A percentile compares a stretch with the other conserved stretches of the same genome.
Evolutionary conservation across 1,140 invertebrate genomes (phyloP).

Genomic region (Atta colombica): DNA sequence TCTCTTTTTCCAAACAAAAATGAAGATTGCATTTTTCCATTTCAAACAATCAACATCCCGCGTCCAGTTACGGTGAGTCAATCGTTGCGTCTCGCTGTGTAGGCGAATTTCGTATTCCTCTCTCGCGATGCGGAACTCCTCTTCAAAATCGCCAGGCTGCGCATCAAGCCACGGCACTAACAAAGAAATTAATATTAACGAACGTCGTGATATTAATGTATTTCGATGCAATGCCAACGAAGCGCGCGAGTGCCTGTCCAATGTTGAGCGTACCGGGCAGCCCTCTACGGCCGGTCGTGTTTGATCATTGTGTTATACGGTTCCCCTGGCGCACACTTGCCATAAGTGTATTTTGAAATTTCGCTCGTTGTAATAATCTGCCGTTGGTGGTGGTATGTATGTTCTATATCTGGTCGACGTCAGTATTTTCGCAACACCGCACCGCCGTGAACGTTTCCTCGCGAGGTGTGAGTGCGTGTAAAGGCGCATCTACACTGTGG

Average conservation of each 20-base stretch:
- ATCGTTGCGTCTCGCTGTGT: slow-evolving; percentile 22
- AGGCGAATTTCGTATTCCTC: slow-evolving; percentile 24
- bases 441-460: slow-evolving; percentile 59
- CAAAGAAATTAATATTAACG: slow-evolving; percentile 61
- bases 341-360: slow-evolving; percentile 85
- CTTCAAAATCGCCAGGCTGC: slow-evolving; percentile 36
- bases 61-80: slow-evolving; percentile 4
- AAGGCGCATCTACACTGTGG: slow-evolving; percentile 43
- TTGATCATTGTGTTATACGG: slow-evolving; percentile 84
- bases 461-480: slow-evolving; percentile 67
- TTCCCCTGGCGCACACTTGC: slow-evolving; percentile 81
- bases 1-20: slow-evolving; percentile 27
- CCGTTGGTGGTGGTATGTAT: slow-evolving; percentile 72
- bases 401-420: slow-evolving; percentile 56
- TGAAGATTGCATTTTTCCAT: slow-evolving; percentile 21
- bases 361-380: slow-evolving; percentile 83
- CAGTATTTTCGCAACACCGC: slow-evolving; percentile 75
- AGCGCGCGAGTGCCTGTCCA: slow-evolving; percentile 47
- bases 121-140: slow-evolving; percentile 15
- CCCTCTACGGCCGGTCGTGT: slow-evolving; percentile 75
- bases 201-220: slow-evolving; percentile 68
- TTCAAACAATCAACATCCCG: slow-evolving; percentile 23
- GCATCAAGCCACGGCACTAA: slow-evolving; percentile 47
- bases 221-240: slow-evolving; percentile 69
- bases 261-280: slow-evolving; percentile 69